Conservation (phyloP, 92 coral and sea anemone species). For the Bergia sp. region DNA sequence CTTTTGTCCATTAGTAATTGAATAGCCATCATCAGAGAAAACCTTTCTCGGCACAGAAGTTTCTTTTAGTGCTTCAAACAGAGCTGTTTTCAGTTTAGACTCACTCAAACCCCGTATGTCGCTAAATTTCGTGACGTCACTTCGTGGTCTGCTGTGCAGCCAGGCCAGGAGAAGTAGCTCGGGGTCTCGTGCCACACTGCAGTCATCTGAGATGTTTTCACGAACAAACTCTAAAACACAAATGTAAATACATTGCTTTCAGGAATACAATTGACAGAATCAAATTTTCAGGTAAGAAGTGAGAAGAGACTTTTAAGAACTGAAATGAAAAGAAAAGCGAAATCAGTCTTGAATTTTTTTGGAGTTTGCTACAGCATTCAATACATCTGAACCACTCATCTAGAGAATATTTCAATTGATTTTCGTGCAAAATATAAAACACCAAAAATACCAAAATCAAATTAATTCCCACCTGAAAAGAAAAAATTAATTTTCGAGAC, state of each 20-base stretch:
- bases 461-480: background rate
- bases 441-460: background rate
- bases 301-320: background rate
- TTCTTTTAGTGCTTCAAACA: conserved; percentile 2
- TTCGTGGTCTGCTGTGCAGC: conserved; percentile 17
- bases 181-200: background rate
- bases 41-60: background rate
- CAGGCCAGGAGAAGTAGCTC: conserved; percentile 16
- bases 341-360: no score
- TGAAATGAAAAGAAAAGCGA: no score
- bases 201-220: background rate
- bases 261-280: no score
- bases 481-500: background rate
- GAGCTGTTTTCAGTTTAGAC: conserved; percentile 14
- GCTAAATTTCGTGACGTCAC: conserved; percentile 12
- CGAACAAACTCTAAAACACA: conserved; percentile 1
- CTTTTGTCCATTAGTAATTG: background rate
- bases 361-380: no score
- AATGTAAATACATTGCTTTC: background rate
- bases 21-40: background rate
- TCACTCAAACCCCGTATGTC: conserved; percentile 22
- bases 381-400: no score
- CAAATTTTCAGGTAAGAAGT: background rate
- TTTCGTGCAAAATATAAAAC: no score
- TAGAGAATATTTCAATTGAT: no score